Evolutionary conservation across 2,888 invertebrate species (phyloP), one percentile per base, ranked within the genome.

Genomic region (Chloroclysta siterata): DNA sequence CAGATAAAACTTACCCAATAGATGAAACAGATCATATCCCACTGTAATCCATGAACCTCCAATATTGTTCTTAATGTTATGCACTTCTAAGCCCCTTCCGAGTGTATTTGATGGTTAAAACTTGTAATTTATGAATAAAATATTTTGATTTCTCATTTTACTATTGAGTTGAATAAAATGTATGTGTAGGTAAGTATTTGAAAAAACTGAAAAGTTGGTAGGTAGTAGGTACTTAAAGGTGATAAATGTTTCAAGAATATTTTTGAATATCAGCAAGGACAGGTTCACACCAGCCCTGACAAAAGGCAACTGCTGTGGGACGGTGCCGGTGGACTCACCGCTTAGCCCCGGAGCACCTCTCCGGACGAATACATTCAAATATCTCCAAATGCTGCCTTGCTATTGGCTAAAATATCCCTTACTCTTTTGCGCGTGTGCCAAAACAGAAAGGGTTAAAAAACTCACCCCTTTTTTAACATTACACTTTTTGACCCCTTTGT

Each of bases 401-500:
- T 66, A 93, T 93, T 93, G 93, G 93, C 81, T 80, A 83, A 80
- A 75, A 79, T 80, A 77, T 72, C 84, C 85, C 85, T 80, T 84
- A 83, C 85, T 83, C 86, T 78, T 84, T 84, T 92, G 92, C 91
- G 92, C 91, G 82, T 92, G 93, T 93, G 91, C 90, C 88, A 91
- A 92, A 89, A 89, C 86, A 60, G 75, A 84, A 91, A 90, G 92
- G 93, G 91, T 90, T 90, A 85, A 85, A 86, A 80, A 83, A 79
- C 75, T 78, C 75, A 88, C 89, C 90, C 36, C 92, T 85, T 87
- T 90, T 85, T 85, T 84, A 78, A 69, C 60, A 78, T 69, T 80
- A 83, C 81, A 85, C 88, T 77, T 78, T 79, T 74, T 82, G 71
- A 81, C 80, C 82, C 77, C 82, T 84, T 78, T 80, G 67, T 63